phyloP scores from a whole-genome alignment of 1,140 invertebrate genomes.

The Rhysida immarginata region DNA sequence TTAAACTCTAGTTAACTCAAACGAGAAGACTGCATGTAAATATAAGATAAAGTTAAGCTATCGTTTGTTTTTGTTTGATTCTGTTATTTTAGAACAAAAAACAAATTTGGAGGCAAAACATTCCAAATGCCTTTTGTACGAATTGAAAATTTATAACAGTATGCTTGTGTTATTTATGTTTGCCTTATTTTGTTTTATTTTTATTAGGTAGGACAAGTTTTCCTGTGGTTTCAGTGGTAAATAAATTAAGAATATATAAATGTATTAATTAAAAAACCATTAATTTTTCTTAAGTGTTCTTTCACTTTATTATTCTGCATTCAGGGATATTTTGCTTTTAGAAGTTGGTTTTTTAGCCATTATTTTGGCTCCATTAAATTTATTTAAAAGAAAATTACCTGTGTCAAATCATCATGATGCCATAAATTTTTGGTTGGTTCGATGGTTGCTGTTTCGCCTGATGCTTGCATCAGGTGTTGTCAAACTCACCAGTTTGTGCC shows the following conservation, averaged over 20 bases:
- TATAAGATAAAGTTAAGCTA: too few relatives aligned
- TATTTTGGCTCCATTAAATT: constrained; percentile 46
- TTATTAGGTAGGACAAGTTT: constrained; percentile 59
- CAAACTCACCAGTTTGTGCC: constrained; percentile 58
- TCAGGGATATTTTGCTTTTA: constrained; percentile 56
- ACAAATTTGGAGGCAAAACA: too few relatives aligned
- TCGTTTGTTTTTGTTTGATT: too few relatives aligned
- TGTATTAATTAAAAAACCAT: not conserved
- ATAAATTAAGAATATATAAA: constrained; percentile 17
- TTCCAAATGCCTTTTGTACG: too few relatives aligned
- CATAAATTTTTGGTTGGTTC: constrained; percentile 52
- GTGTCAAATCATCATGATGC: constrained; percentile 31
- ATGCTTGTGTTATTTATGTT: too few relatives aligned
- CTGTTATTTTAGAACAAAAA: too few relatives aligned
- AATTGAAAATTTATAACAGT: too few relatives aligned
- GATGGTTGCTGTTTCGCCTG: constrained; percentile 61
- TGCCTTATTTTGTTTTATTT: constrained; percentile 27
- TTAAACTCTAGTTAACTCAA: too few relatives aligned
- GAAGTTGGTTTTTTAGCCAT: constrained; percentile 61
- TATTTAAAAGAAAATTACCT: constrained; percentile 11
- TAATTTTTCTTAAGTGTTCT: constrained; percentile 2
- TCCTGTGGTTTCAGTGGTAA: constrained; percentile 63
- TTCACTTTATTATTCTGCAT: constrained; percentile 16
- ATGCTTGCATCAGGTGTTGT: constrained; percentile 59
- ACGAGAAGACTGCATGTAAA: too few relatives aligned